A percentile compares a stretch with the other conserved stretches of the same genome.
Evolutionary conservation across 2,113 vertebrate species (phyloP).

Genomic region (Callaeas wilsoni): DNA sequence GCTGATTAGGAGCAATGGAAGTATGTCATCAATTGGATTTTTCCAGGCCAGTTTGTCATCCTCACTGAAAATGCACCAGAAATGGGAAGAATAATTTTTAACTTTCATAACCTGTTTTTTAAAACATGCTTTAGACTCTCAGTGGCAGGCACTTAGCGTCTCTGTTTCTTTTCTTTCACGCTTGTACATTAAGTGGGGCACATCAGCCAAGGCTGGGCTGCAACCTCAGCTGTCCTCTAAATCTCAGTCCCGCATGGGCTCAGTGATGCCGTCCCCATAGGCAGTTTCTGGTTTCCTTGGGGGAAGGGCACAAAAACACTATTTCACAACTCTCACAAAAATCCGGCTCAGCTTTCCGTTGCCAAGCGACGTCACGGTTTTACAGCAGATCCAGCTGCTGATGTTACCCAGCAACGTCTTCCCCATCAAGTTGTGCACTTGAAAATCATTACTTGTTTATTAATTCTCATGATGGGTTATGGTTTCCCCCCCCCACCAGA

Average conservation of each 20-base stretch:
- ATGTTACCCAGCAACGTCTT: constrained; percentile 20
- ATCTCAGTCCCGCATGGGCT: neutral
- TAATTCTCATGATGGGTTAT: neutral
- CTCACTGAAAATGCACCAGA: neutral
- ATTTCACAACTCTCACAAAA: neutral
- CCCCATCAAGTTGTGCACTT: neutral
- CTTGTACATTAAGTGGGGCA: neutral
- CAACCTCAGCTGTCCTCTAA: neutral
- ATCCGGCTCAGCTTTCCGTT: neutral
- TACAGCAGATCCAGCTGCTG: constrained; percentile 11
- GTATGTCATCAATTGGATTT: neutral
- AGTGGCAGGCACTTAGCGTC: neutral
- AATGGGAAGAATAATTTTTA: neutral
- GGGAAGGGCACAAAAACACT: neutral
- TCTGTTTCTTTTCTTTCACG: neutral
- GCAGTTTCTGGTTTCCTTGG: neutral
- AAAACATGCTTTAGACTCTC: neutral
- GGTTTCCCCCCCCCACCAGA: neutral
- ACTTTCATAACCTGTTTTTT: neutral
- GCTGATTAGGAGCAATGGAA: neutral
- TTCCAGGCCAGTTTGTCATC: neutral
- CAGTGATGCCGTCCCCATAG: accelerated
- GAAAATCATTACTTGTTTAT: neutral
- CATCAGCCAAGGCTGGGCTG: neutral
- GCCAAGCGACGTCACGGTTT: neutral